These are phyloP conservation scores for Heterodera carotae DNA, from an alignment of 1,140 invertebrate genomes.

Conservation along the genomic window DNA sequence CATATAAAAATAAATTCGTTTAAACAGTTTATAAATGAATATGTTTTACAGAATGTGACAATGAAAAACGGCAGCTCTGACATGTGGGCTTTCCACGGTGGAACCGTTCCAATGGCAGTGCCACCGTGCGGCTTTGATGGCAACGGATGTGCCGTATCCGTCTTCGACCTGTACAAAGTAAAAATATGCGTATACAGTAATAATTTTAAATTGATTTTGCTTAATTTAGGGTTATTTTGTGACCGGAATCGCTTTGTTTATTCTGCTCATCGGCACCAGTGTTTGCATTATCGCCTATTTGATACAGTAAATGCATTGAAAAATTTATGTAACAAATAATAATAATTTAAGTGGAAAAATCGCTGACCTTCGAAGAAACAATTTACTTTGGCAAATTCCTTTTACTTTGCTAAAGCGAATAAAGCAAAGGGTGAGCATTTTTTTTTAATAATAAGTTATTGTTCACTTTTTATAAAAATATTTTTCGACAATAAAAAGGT, in stretches of 20 bases:
- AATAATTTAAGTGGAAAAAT: slow-evolving; percentile 33
- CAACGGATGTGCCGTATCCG: slow-evolving; percentile 41
- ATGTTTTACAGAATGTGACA: not conserved
- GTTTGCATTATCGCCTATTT: not conserved
- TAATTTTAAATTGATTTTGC: too few species aligned
- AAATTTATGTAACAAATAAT: not conserved
- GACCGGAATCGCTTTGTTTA: slow-evolving; percentile 28
- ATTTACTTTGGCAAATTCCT: slow-evolving; percentile 54
- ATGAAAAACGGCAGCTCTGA: not conserved
- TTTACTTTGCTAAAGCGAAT: slow-evolving; percentile 22
- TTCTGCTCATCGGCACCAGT: slow-evolving; percentile 25
- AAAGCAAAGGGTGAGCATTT: not conserved
- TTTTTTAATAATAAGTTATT: too few species aligned
- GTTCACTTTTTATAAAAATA: too few species aligned
- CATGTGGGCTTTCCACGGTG: slow-evolving; percentile 46
- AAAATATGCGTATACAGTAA: too few species aligned
- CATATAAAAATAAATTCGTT: too few species aligned
- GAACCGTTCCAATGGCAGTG: slow-evolving; percentile 26
- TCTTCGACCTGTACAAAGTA: slow-evolving; percentile 39
- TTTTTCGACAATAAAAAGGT: too few species aligned
- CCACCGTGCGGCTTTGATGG: slow-evolving; percentile 49
- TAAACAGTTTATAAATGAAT: not conserved
- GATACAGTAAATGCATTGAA: not conserved
- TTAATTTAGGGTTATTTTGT: slow-evolving; percentile 29
- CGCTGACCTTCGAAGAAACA: slow-evolving; percentile 44